Evolutionary conservation across 2,888 invertebrate genomes (phyloP), one percentile per base, ranked within the genome.

Genomic region (Beris morrisii): DNA sequence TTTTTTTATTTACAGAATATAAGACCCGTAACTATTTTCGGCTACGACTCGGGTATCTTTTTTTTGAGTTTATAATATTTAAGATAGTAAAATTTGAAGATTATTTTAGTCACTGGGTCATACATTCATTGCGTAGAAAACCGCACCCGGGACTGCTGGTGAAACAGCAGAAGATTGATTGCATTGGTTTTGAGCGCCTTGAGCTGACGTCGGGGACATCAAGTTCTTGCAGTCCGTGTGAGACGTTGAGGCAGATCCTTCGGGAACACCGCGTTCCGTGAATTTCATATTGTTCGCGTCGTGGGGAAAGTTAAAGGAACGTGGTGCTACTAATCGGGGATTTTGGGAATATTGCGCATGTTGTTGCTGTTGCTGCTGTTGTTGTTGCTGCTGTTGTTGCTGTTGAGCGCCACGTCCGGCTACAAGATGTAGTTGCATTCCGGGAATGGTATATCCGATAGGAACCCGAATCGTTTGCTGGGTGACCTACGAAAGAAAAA

Each of bases 91-190:
- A 13, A 66, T 58, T 11, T 64, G 45, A 28, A 52, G 32, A 15
- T 52, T 53, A 31, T 56, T 45, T 84, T 85, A 85, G 82, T 85
- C 84, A 77, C 86, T 84, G 76, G 84, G 86, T 91, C 89, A 92
- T 82, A 92, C 92, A 76, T 92, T 92, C 92, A 92, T 92, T 53
- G 92, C 91, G 76, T 92, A 92, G 78, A 90, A 92, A 44, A 92
- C 83, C 46, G 89, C 87, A 71, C 79, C 78, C 70, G 77, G 76
- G 46, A 61, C 59, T 28, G 66, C 58, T 46, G 67, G 59, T 54
- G 82, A 82, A 57, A 71, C 69, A 43, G 71, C 70, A 73, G 70
- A 80, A 74, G 74, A 78, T 77, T 73, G 67, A 53, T 56, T 28
- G 28, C 53, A 43, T 54, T 65, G 59, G 38, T 69, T 80, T 76